Base-by-base conservation (phyloP, 2,113 vertebrate species). In the Crotalus horridus region DNA sequence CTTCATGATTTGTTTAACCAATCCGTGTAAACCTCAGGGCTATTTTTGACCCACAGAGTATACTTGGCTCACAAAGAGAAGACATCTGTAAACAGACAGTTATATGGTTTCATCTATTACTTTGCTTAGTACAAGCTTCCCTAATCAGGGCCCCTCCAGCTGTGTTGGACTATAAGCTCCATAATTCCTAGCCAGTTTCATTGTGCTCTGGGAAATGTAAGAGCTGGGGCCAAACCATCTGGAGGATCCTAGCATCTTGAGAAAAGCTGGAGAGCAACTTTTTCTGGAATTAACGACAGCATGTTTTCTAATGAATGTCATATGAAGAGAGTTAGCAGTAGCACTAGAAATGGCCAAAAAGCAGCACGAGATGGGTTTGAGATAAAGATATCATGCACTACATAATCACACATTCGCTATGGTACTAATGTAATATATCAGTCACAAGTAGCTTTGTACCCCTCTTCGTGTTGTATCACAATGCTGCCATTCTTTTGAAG, bases 1-100 rank as follows among this genome's bases (percentile, higher is more conserved):
- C 94, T 92, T 93, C 88, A 59, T 88, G 94, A 93, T 91, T 96
- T 96, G 88, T 95, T 96, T 94, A 96, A 94, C 69, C 90, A 93
- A 89, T 0, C 0, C 17, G 15, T 46, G 87, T 93, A 93, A 96
- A 96, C 86, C 55, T 89, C 92, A 92, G 81, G 59, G 92, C 90
- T 96, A 93, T 95, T 96, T 97, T 90, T 93, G 93, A 81, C 89
- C 0, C 1, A 91, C 91, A 94, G 89, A 0, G 0, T 91, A 89
- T 95, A 93, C 92, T 93, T 94, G 93, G 94, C 1, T 8, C 56
- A 23, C 56, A 94, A 91, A 46, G 33, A 55, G 87, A 91, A 91
- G 96, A 17, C 26, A 0, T 95, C 92, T 94, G 90, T 93, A 95
- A 95, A 95, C 88, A 93, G 90, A 59, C 26, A 54, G 88, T 33